Percentiles rank a stretch among this genome's conserved stretches.
phyloP scores from a whole-genome alignment of 2,797 vertebrate species.

The Microctenopoma lineatum region DNA sequence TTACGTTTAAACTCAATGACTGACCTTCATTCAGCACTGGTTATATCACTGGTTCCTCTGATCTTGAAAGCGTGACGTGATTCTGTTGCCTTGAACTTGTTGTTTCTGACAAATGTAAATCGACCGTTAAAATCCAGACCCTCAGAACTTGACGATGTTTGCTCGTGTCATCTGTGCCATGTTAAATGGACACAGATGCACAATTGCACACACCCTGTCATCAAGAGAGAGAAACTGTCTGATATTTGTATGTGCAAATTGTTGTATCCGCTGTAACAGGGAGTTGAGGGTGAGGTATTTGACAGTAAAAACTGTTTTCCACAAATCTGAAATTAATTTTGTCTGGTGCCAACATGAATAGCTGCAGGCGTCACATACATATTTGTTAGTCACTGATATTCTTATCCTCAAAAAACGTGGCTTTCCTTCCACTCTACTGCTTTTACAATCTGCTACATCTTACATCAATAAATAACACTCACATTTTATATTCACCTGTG shows the following conservation, averaged over 20 bases:
- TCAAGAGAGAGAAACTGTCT: constrained; percentile 31
- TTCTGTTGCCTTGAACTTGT: constrained; percentile 57
- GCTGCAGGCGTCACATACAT: background rate
- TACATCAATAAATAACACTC: too few species aligned
- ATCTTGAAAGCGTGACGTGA: constrained; percentile 63
- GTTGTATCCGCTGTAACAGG: constrained; percentile 70
- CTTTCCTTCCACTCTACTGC: too few species aligned
- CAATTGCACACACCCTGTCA: constrained; percentile 22
- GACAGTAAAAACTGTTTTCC: constrained; percentile 61
- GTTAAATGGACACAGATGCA: constrained; percentile 19
- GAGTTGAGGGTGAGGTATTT: constrained; percentile 35
- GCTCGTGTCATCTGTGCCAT: constrained; percentile 47
- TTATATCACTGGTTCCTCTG: constrained; percentile 60
- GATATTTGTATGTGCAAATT: constrained; percentile 49
- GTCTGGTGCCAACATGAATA: background rate
- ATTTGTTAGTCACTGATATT: too few species aligned
- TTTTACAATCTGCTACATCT: too few species aligned
- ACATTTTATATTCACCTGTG: too few species aligned
- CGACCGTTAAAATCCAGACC: constrained; percentile 24
- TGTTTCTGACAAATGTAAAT: constrained; percentile 38
- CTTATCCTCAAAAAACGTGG: too few species aligned
- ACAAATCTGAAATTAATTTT: constrained; percentile 15
- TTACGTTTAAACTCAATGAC: constrained; percentile 28
- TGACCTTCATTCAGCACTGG: constrained; percentile 29
- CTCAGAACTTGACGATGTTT: constrained; percentile 28